Evolutionary conservation across 1,140 invertebrate genomes (phyloP), one percentile per base, ranked within the genome.

Genomic region (Eurosta solidaginis): DNA sequence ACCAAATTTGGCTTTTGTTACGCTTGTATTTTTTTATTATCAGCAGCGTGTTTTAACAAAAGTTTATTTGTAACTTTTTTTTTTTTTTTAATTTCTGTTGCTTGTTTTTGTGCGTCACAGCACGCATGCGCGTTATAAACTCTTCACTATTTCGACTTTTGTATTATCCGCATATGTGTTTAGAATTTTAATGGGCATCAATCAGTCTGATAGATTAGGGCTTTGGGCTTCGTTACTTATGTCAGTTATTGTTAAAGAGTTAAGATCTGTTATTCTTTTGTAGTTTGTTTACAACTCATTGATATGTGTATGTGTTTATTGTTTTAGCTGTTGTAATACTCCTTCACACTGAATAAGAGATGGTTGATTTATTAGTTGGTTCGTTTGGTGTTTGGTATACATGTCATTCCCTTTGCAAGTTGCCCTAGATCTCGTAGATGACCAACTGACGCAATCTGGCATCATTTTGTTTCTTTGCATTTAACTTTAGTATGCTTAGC

Each of bases 391-490:
- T 42, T 68, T 68, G 29, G 59, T 33, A 68, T 40, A 33, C 59
- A 40, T 40, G 36, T 68, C 59, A n/a, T 40, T 22, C n/a, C 14
- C n/a, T n/a, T n/a, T n/a, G 6, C 29, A n/a, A 29, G 6, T 29
- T 59, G 54, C 33, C 59, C 59, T 10, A 68, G 59, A 68, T 68
- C 59, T 68, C 33, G 59, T 68, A 29, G 17, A 10, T 68, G n/a
- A n/a, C 59, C 6, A 20, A 29, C 17, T 68, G 59, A 68, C 33
- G 59, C 59, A 68, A 20, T n/a, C 40, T 68, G 59, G 40, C 59
- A 68, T 68, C 59, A 68, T 68, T 68, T 59, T 22, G 3, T 17
- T 68, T 68, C 7, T 68, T 68, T 40, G 29, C 5, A 6, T 54
- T 54, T 54, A 40, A 3, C 5, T 14, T 68, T 68, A 6, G 59